phyloP scores from a whole-genome alignment of 1,140 invertebrate genomes.

The Hypsibius dujardini region DNA sequence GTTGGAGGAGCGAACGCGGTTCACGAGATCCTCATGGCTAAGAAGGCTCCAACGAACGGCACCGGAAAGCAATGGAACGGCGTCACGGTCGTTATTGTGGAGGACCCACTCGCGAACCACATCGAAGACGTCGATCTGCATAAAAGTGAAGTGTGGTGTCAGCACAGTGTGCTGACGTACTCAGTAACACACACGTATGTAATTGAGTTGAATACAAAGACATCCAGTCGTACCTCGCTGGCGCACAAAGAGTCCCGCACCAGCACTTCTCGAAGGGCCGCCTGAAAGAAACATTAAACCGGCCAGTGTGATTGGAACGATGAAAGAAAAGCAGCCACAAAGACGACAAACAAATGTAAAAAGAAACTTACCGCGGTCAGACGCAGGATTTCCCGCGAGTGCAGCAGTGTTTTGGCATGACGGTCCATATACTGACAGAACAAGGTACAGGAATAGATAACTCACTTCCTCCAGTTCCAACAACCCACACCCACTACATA shows the following conservation, averaged over 20 bases:
- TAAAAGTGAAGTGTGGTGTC: too few relatives aligned
- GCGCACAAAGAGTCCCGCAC: conserved; percentile 85
- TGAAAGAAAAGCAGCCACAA: too few relatives aligned
- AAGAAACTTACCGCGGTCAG: conserved; percentile 18
- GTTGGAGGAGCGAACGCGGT: conserved; percentile 61
- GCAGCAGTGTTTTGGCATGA: background rate
- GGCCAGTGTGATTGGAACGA: too few relatives aligned
- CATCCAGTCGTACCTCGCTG: conserved; percentile 71
- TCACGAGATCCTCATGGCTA: conserved; percentile 63
- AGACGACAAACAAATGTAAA: conserved; percentile 26
- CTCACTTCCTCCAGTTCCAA: background rate
- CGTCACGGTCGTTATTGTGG: conserved; percentile 48
- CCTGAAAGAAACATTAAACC: conserved; percentile 39
- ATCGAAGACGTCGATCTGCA: conserved; percentile 84
- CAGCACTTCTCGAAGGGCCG: conserved; percentile 49
- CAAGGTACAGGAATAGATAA: background rate
- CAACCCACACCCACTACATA: too few relatives aligned
- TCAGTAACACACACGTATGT: too few relatives aligned
- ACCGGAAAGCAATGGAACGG: conserved; percentile 25
- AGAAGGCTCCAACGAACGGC: conserved; percentile 62
- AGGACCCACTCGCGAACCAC: conserved; percentile 68
- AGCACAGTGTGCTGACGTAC: too few relatives aligned
- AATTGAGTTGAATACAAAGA: too few relatives aligned
- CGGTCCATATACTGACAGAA: background rate
- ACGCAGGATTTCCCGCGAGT: background rate